Evolutionary conservation across 2,797 vertebrate genomes (phyloP), one percentile per base, ranked within the genome.

Genomic region (Ficedula albicollis): DNA sequence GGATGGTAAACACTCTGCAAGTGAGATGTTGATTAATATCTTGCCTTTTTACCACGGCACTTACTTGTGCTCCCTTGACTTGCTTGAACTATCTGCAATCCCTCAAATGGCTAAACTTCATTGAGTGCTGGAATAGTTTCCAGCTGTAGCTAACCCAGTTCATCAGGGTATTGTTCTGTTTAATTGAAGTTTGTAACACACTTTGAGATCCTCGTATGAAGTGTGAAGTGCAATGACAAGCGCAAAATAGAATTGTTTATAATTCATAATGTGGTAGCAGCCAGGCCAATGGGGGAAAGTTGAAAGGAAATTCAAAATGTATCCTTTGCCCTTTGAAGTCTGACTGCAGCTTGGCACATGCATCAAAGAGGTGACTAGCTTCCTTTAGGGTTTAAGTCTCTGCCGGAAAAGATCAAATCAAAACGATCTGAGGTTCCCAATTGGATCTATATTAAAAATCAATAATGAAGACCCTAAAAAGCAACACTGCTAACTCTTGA

Each of bases 311-410:
- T 94, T 90, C 90, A 74, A 43, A 96, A 94, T 74, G 72, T 93
- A 94, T 86, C 92, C 90, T 94, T 97, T 96, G 94, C 83, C 93
- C 96, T 97, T 97, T 97, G 94, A 97, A 96, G 97, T 96, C 86
- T 91, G 92, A 90, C 72, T 92, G 72, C 74, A 90, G 68, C 84
- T 96, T 97, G 95, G 95, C 95, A 95, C 74, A 78, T 5, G 77
- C 90, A 96, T 95, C 94, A 96, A 97, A 97, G 91, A 89, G 87
- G 93, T 93, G 91, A 94, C 86, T 59, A 15, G 85, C 51, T 97
- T 96, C 92, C 96, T 97, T 97, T 15, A 95, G 95, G 95, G 75
- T 92, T 89, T 96, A 54, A 87, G 36, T 78, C 72, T 94, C 60
- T 84, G 76, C 64, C 20, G 3, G 30, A 93, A 93, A 84, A 94